These are phyloP conservation scores for Oncorhynchus mykiss DNA, from an alignment of 2,113 vertebrate species.

Conservation along the genomic window DNA sequence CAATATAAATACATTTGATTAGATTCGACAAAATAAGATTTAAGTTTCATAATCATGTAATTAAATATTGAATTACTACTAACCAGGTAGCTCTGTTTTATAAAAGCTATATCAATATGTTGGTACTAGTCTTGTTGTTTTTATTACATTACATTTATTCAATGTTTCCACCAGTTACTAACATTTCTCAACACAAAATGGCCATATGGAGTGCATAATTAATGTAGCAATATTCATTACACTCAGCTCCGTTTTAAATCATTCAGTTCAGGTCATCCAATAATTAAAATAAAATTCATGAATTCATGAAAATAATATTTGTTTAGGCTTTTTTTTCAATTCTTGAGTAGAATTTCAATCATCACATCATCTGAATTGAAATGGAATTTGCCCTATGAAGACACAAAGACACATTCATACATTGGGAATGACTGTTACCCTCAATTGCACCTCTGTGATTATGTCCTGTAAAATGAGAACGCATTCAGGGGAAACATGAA, in stretches of 20 bases:
- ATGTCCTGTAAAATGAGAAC: constrained; percentile 10
- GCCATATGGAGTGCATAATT: not conserved
- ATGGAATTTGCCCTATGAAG: not conserved
- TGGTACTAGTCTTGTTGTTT: too few species aligned
- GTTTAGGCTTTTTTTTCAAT: not conserved
- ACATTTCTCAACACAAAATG: not conserved
- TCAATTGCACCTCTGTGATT: not conserved
- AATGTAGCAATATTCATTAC: not conserved
- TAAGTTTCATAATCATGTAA: too few species aligned
- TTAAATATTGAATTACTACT: too few species aligned
- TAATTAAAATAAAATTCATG: not conserved
- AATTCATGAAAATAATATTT: not conserved
- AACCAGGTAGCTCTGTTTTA: not conserved
- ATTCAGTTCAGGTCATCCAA: too few species aligned
- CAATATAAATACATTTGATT: constrained; percentile 24
- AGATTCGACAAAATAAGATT: too few species aligned
- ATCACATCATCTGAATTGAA: not conserved
- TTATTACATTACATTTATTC: not conserved
- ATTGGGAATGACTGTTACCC: not conserved
- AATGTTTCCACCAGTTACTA: not conserved
- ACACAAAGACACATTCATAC: not conserved
- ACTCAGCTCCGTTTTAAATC: not conserved
- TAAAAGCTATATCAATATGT: constrained; percentile 36
- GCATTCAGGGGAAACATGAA: constrained; percentile 22
- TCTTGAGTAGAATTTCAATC: not conserved